phyloP scores from a whole-genome alignment of 2,797 vertebrate genomes.

The Selene dorsalis region DNA sequence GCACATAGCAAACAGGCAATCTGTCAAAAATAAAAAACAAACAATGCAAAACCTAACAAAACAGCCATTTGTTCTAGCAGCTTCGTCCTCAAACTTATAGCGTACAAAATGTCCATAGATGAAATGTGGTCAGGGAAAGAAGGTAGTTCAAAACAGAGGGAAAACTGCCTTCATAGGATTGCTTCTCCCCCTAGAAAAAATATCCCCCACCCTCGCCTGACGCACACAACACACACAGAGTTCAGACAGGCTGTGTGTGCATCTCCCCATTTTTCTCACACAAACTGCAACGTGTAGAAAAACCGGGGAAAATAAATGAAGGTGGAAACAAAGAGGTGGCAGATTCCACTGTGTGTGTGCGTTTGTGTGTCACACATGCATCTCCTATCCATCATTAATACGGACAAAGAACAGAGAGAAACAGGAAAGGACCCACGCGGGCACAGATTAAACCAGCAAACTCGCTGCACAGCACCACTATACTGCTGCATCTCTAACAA shows the following conservation, averaged over 20 bases:
- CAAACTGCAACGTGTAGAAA: slow-evolving; percentile 76
- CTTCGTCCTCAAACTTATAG: slow-evolving; percentile 13
- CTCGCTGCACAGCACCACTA: slow-evolving; percentile 8
- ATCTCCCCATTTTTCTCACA: slow-evolving; percentile 67
- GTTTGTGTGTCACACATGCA: slow-evolving; percentile 53
- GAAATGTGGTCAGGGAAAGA: slow-evolving; percentile 34
- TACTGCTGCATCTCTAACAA: slow-evolving; percentile 22
- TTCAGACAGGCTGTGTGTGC: slow-evolving; percentile 36
- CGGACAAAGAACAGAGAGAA: slow-evolving; percentile 69
- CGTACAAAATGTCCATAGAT: slow-evolving; percentile 26
- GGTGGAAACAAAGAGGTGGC: slow-evolving; percentile 77
- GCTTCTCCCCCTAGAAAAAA: slow-evolving; percentile 47
- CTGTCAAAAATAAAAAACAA: no score
- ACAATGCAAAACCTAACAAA: no score
- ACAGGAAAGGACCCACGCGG: slow-evolving; percentile 34
- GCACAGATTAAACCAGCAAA: slow-evolving; percentile 41
- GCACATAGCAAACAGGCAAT: neutral
- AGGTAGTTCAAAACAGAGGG: slow-evolving; percentile 53
- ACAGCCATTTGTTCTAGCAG: slow-evolving; percentile 1
- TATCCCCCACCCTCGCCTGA: slow-evolving; percentile 54
- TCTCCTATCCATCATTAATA: slow-evolving; percentile 75
- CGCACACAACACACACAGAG: slow-evolving; percentile 37
- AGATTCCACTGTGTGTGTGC: slow-evolving; percentile 66
- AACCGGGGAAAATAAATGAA: slow-evolving; percentile 76
- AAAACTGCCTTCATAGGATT: slow-evolving; percentile 59